Base-by-base conservation (phyloP, 2,888 invertebrate genomes). In the Gerris lacustris region DNA sequence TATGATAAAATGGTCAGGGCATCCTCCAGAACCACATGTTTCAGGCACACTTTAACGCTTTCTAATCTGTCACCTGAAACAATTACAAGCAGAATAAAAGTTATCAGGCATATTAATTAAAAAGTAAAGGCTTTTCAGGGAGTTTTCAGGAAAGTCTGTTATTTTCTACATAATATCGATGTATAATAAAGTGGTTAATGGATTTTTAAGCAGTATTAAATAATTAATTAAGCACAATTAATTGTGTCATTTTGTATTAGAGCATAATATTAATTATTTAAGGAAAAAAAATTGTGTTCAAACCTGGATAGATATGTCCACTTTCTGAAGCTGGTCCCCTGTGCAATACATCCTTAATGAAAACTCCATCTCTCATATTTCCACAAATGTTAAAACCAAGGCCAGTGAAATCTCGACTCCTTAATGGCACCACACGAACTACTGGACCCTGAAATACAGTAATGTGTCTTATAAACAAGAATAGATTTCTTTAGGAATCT, bases 321-420 rank as follows among this genome's bases (percentile, higher is more conserved):
- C 91, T 92, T 76, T 93, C 93, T 0, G 88, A 90, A 0, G 95
- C 94, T 0, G 94, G 94, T 0, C 94, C 94, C 74, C 91, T 86
- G 77, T 92, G 87, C 69, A 93, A 84, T 17, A 95, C 88, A 75
- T 94, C 92, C 79, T 92, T 93, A 64, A 95, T 87, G 79, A 87
- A 91, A 72, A 95, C 94, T 0, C 95, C 95, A 75, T 94, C 93
- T 71, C 91, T 84, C 85, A 94, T 92, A 76, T 92, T 94, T n/a
- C 95, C 95, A 72, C 88, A 88, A 74, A 94, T 90, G 78, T 90
- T 88, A 81, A 94, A 89, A 2, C 94, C 94, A 0, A 94, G 83
- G 0, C 94, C 94, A 0, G 92, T 92, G 81, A 93, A 92, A 81
- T 94, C 94, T 68, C 90, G 88, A 73, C 93, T 92, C 80, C 90